Evolutionary conservation across 2,888 invertebrate genomes (phyloP).

Genomic region (Spilosoma lubricipeda): DNA sequence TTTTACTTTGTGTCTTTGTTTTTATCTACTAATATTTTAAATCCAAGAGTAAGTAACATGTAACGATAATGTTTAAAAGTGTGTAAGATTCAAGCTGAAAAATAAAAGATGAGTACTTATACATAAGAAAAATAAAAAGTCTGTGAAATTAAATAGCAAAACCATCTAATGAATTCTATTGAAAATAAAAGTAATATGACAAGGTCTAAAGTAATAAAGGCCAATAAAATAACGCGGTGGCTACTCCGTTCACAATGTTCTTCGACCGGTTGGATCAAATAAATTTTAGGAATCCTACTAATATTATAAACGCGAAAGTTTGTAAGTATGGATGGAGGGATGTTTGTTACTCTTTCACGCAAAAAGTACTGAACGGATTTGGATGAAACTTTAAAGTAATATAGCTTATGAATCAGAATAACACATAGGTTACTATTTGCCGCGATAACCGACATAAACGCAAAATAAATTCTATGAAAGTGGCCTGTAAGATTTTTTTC

Average conservation of each 20-base stretch:
- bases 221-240: conserved; percentile 11
- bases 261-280: not conserved
- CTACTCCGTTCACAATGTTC: conserved; percentile 7
- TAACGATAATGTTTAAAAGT: not conserved
- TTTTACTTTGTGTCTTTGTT: not conserved
- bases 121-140: too few relatives aligned
- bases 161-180: not conserved
- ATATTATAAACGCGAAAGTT: too few relatives aligned
- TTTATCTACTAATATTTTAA: not conserved
- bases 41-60: not conserved
- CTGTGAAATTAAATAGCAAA: not conserved
- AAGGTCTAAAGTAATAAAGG: not conserved
- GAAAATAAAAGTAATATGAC: not conserved
- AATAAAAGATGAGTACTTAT: too few relatives aligned
- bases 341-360: too few relatives aligned
- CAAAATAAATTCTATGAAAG: conserved; percentile 29
- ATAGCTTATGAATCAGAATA: too few relatives aligned
- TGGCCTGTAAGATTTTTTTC: conserved; percentile 20
- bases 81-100: too few relatives aligned
- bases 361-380: too few relatives aligned
- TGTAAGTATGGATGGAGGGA: too few relatives aligned
- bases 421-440: too few relatives aligned
- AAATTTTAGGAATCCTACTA: conserved; percentile 34
- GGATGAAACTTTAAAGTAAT: too few relatives aligned
- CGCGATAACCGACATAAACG: too few relatives aligned